Base-by-base conservation (phyloP, 2,888 invertebrate genomes). In the Abscondita cerata region DNA sequence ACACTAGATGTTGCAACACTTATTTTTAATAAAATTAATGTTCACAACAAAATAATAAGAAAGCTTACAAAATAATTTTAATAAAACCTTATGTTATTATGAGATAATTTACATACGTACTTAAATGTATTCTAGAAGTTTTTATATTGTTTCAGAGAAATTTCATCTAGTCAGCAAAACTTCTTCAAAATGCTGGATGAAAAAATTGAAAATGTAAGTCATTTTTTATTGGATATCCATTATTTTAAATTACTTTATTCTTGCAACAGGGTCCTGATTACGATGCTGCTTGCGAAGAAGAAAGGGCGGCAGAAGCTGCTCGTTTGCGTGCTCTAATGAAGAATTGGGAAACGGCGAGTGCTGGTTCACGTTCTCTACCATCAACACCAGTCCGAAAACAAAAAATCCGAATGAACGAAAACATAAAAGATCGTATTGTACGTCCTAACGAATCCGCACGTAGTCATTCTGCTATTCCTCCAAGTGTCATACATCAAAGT, bases 111-210 rank as follows among this genome's bases (percentile, higher is more conserved):
- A n/a, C n/a, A n/a, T n/a, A n/a, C n/a, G n/a, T n/a, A n/a, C n/a
- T n/a, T n/a, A n/a, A n/a, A n/a, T n/a, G n/a, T n/a, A n/a, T n/a
- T n/a, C n/a, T n/a, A n/a, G n/a, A n/a, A n/a, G n/a, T n/a, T 66
- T 64, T 65, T 70, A 68, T 68, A n/a, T 75, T 74, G 69, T 87
- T 87, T 52, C 87, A 94, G 94, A 79, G 93, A 93, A 84, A 88
- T 93, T 78, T 94, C 94, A 64, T 87, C 88, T 67, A 95, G 95
- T 79, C 95, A 95, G 81, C 87, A 92, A 77, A 93, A 95, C 78
- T 96, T 96, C 83, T 96, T 96, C 84, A 91, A 89, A 80, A 93
- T 94, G 92, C 84, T 95, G 72, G 95, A 95, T 78, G 93, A 93
- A 73, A 95, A 93, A 84, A 95, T 95, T 76, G 92, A 93, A 81